Evolutionary conservation across 2,113 vertebrate genomes (phyloP), one percentile per base, ranked within the genome.

Genomic region (Trochalopteron elliotii): DNA sequence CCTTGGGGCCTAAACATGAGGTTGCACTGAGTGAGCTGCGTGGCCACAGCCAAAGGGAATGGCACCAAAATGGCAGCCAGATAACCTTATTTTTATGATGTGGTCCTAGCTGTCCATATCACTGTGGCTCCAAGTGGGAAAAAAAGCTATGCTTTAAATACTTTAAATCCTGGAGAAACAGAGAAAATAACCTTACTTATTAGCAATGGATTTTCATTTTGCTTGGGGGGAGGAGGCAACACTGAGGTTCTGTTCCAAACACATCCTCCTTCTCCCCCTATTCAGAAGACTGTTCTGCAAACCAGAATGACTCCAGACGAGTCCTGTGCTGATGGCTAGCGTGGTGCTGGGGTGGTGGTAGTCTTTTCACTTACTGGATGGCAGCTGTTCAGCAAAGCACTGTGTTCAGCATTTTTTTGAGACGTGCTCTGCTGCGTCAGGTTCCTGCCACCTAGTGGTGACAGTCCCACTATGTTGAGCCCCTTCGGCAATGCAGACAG

Each of bases 401-500:
- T 2, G 68, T 37, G 64, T n/a, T 55, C 77, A 52, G 92, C 77
- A 28, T 11, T 67, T 76, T 78, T 78, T 78, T 10, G 63, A n/a
- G 86, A 67, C 14, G 61, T 86, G 75, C 81, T 79, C 86, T 96
- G 97, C 69, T n/a, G 95, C 97, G 97, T 97, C 97, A 85, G 96
- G 94, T 96, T 96, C 68, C 81, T 96, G 98, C 98, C 98, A 98
- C 93, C 98, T 98, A 98, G 97, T 93, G 98, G 98, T 11, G 60
- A 86, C 25, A 83, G 60, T n/a, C 33, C 79, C 74, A 37, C 74
- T 49, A 49, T 59, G 69, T 33, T 16, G 37, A 70, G 60, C 60
- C 90, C 52, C 57, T 60, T 27, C 61, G 6, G 37, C 19, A 52
- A 76, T 4, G 19, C 79, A 25, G 59, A 49, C 11, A 15, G 52